phyloP scores from a whole-genome alignment of 1,140 invertebrate genomes.

The Phocides pigmalion region DNA sequence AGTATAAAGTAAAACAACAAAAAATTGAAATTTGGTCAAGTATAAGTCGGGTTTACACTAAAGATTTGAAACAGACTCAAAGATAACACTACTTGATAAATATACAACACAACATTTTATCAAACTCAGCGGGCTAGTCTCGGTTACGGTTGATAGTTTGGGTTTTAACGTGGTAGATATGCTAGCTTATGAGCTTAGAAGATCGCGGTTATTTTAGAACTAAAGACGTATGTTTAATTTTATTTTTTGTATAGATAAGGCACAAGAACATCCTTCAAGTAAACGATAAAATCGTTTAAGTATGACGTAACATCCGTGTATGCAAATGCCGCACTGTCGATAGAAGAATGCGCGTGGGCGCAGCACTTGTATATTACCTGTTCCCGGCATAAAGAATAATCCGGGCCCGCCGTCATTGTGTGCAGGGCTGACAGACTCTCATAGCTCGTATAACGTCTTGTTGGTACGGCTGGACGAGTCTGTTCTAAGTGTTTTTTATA shows the following conservation, averaged over 20 bases:
- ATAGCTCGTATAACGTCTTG: slow-evolving; percentile 53
- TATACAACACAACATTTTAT: no score
- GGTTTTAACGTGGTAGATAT: no score
- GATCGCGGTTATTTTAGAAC: neutral
- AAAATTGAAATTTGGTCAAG: no score
- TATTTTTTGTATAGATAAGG: neutral
- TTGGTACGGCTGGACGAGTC: slow-evolving; percentile 50
- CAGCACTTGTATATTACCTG: slow-evolving; percentile 67
- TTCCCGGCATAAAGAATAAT: slow-evolving; percentile 68
- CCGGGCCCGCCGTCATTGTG: slow-evolving; percentile 60
- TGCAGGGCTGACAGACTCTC: slow-evolving; percentile 56
- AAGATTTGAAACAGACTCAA: no score
- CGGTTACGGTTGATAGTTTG: no score
- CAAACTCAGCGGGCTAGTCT: no score
- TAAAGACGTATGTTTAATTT: neutral
- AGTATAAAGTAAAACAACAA: no score
- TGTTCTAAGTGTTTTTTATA: slow-evolving; percentile 62
- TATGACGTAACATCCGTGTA: slow-evolving; percentile 13
- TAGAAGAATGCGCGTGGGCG: slow-evolving; percentile 22
- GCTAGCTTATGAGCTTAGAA: neutral
- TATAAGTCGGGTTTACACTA: no score
- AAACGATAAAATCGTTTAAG: no score
- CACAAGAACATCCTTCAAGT: neutral
- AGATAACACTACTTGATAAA: no score
- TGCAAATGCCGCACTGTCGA: slow-evolving; percentile 26